These are phyloP conservation scores for Notothenia rossii DNA, from an alignment of 2,113 vertebrate genomes.

Conservation along the genomic window DNA sequence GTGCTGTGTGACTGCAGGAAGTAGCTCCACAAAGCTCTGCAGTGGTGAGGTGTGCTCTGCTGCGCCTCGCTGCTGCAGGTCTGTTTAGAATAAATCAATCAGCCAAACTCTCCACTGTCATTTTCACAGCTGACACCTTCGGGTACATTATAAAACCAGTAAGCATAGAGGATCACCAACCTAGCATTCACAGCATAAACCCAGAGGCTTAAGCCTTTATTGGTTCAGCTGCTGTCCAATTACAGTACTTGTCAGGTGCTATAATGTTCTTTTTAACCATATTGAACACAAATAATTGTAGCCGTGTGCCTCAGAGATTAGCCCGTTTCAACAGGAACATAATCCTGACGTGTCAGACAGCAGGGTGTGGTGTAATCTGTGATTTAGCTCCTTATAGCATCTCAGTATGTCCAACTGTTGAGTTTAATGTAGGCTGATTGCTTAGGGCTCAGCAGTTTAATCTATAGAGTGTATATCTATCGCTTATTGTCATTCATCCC, in stretches of 20 bases:
- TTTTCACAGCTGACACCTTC: conserved; percentile 33
- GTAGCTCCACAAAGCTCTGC: conserved; percentile 38
- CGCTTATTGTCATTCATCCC: background rate
- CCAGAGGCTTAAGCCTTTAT: conserved; percentile 30
- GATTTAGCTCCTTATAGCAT: conserved; percentile 36
- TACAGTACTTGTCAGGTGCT: conserved; percentile 3
- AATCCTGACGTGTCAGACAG: conserved; percentile 53
- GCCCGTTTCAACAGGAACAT: conserved; percentile 39
- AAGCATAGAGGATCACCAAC: conserved; percentile 22
- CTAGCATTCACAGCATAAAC: conserved; percentile 5
- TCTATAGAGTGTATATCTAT: background rate
- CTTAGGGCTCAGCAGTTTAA: background rate
- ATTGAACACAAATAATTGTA: conserved; percentile 2
- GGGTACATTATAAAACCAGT: conserved; percentile 30
- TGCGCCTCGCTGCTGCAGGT: conserved; percentile 51
- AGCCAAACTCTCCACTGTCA: conserved; percentile 24
- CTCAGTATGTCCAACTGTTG: background rate
- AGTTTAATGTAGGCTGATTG: conserved; percentile 2
- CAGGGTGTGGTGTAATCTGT: conserved; percentile 59
- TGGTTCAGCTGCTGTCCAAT: conserved; percentile 26
- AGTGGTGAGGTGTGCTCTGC: conserved; percentile 12
- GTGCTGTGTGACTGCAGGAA: conserved; percentile 50
- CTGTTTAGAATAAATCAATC: conserved; percentile 28
- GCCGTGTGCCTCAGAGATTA: conserved; percentile 50
- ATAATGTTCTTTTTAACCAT: conserved; percentile 28